phyloP scores from a whole-genome alignment of 2,113 vertebrate genomes.

The Vidua macroura region DNA sequence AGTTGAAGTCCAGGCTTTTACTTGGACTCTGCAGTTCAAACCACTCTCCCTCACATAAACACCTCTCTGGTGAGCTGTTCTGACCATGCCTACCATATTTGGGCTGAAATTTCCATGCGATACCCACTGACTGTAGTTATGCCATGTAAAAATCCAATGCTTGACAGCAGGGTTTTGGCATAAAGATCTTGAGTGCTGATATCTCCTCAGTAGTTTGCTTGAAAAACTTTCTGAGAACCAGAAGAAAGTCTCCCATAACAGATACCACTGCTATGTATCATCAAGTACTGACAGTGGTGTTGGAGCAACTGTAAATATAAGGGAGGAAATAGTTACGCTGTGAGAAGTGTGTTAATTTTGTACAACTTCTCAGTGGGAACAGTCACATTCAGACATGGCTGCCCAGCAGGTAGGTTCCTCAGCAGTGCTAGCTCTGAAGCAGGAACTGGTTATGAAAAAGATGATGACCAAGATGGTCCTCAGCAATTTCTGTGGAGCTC shows the following conservation, averaged over 20 bases:
- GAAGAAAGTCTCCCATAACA: background rate
- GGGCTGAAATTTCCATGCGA: background rate
- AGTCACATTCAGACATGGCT: background rate
- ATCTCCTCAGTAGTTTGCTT: background rate
- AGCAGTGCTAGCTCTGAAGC: background rate
- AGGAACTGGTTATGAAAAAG: background rate
- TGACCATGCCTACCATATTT: background rate
- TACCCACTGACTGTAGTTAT: background rate
- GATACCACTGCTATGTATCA: background rate
- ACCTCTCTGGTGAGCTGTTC: background rate
- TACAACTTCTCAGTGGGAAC: background rate
- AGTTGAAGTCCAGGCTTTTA: background rate
- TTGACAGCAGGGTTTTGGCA: background rate
- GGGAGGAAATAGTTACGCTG: rapidly evolving
- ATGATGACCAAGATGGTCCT: background rate
- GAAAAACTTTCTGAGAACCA: background rate
- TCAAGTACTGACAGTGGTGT: background rate
- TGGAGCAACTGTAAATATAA: background rate
- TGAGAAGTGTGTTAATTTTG: background rate
- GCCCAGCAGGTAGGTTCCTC: background rate
- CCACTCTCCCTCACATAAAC: background rate
- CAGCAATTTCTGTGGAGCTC: background rate
- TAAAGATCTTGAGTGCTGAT: background rate
- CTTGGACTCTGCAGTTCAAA: background rate
- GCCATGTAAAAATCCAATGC: background rate